These are phyloP conservation scores for Sminthurides aquaticus DNA, from an alignment of 2,888 invertebrate species.

Conservation along the genomic window DNA sequence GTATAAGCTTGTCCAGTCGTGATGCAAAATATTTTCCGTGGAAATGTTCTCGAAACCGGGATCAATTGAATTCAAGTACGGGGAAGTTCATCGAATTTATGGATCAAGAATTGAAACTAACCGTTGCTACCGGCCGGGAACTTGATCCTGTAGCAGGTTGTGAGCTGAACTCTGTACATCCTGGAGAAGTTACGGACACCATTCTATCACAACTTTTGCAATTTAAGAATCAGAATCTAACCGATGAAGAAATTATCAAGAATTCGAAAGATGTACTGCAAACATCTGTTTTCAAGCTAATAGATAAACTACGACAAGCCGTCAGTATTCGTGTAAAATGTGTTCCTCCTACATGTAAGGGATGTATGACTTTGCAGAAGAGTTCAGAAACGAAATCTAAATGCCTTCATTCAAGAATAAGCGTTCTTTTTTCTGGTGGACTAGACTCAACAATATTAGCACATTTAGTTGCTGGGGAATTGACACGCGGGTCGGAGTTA, in stretches of 20 bases:
- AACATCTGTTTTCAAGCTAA: slow-evolving; percentile 40
- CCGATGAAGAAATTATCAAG: slow-evolving; percentile 1
- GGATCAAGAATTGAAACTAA: not conserved
- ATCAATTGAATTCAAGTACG: slow-evolving; percentile 5
- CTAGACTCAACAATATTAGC: slow-evolving; percentile 91
- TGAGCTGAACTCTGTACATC: not conserved
- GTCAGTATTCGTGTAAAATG: slow-evolving; percentile 43
- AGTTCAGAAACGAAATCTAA: not conserved
- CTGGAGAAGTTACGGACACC: not conserved
- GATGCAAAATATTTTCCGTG: slow-evolving; percentile 14
- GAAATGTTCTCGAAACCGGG: slow-evolving; percentile 9
- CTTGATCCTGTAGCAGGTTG: not conserved
- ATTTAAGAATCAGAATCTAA: not conserved
- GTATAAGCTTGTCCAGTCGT: slow-evolving; percentile 36
- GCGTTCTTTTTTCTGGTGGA: slow-evolving; percentile 90
- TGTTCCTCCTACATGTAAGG: slow-evolving; percentile 44
- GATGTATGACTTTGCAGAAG: slow-evolving; percentile 32
- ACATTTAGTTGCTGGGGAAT: slow-evolving; percentile 63
- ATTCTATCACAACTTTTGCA: not conserved
- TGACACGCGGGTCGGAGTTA: slow-evolving; percentile 58
- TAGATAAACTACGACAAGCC: slow-evolving; percentile 45
- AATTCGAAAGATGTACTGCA: slow-evolving; percentile 7
- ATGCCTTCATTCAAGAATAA: slow-evolving; percentile 62
- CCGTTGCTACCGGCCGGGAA: not conserved
- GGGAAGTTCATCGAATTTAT: slow-evolving; percentile 1